These are phyloP conservation scores for Epinephelus lanceolatus DNA, from an alignment of 2,113 vertebrate genomes.

Conservation along the genomic window DNA sequence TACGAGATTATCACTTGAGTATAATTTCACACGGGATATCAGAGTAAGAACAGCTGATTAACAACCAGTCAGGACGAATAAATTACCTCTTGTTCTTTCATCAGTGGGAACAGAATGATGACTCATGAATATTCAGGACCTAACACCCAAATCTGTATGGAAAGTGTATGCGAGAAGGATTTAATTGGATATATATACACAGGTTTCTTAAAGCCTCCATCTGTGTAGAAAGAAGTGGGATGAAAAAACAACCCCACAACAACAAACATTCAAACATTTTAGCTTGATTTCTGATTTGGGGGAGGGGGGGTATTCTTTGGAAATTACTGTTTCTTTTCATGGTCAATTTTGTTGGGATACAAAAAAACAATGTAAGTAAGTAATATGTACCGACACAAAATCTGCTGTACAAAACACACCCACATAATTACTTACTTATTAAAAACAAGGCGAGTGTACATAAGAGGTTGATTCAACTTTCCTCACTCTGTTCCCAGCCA, in stretches of 20 bases:
- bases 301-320: too few relatives aligned
- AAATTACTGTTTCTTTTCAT: background rate
- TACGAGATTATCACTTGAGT: background rate
- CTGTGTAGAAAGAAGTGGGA: conserved; percentile 36
- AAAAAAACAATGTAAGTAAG: background rate
- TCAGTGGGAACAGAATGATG: conserved; percentile 76
- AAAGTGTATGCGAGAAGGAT: conserved; percentile 46
- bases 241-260: background rate
- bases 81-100: conserved; percentile 76
- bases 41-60: conserved; percentile 77
- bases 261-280: background rate
- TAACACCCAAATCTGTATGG: conserved; percentile 61
- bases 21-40: conserved; percentile 42
- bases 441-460: background rate
- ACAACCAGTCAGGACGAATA: conserved; percentile 76
- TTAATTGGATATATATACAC: conserved; percentile 40
- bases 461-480: background rate
- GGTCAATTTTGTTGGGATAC: background rate
- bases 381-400: background rate
- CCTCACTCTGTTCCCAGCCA: background rate
- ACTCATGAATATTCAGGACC: conserved; percentile 79
- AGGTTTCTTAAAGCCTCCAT: conserved; percentile 39
- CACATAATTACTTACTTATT: background rate
- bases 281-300: background rate
- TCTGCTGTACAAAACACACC: background rate